phyloP scores from a whole-genome alignment of 2,113 vertebrate species.

The Pholis gunnellus region DNA sequence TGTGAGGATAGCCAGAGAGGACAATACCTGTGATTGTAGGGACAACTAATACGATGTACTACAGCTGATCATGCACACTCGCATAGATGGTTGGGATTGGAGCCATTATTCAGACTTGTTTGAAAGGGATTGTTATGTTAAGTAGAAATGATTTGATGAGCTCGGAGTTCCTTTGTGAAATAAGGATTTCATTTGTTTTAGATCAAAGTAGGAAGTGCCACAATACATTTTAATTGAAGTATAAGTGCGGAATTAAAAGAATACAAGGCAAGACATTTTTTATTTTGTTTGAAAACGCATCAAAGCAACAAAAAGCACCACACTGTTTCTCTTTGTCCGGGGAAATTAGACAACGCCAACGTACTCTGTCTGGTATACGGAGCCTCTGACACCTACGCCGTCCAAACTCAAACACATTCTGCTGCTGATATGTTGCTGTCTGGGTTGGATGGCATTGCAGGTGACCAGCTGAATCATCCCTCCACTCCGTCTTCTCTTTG shows the following conservation, averaged over 20 bases:
- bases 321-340: slow-evolving; percentile 34
- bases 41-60: slow-evolving; percentile 29
- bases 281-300: slow-evolving; percentile 34
- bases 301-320: slow-evolving; percentile 33
- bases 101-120: not conserved
- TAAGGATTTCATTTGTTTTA: not conserved
- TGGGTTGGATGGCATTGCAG: slow-evolving; percentile 62
- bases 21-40: slow-evolving; percentile 63
- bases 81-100: slow-evolving; percentile 11
- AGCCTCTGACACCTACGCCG: slow-evolving; percentile 57
- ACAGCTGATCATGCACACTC: slow-evolving; percentile 24
- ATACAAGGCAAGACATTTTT: not conserved
- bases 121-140: slow-evolving; percentile 17
- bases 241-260: slow-evolving; percentile 18
- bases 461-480: slow-evolving; percentile 75
- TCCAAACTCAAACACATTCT: slow-evolving; percentile 60
- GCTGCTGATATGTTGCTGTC: slow-evolving; percentile 55
- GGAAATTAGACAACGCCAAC: slow-evolving; percentile 56
- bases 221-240: not conserved
- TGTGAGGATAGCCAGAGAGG: slow-evolving; percentile 63
- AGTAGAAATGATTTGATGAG: not conserved
- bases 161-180: not conserved
- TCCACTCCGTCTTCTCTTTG: slow-evolving; percentile 70
- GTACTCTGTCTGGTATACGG: slow-evolving; percentile 38
- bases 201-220: not conserved